Base-by-base conservation (phyloP, 2,797 vertebrate genomes). In the Neosilurus mollespiculum region DNA sequence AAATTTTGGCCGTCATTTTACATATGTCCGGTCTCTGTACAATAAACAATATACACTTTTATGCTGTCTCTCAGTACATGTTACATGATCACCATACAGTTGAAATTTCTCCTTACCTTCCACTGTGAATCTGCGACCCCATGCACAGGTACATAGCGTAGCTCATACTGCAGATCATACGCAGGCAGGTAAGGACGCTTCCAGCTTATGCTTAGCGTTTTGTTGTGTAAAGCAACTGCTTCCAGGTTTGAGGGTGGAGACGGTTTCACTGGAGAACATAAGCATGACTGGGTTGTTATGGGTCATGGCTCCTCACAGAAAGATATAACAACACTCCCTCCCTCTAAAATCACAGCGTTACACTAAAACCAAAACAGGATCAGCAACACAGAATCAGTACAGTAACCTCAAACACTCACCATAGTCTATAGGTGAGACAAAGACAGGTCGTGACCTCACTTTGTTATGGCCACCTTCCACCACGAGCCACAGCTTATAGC, bases 401-500 rank as follows among this genome's bases (percentile, higher is more conserved):
- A 34, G 11, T 61, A 67, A 66, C 64, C 2, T 58, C 8, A 69
- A 56, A 61, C 18, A 62, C 96, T 87, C 94, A 99, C 98, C 96
- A 43, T 96, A 91, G 75, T 98, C 95, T 54, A 93, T 91, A 80
- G 98, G 96, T 9, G 93, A 88, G 3, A 99, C 83, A 88, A 96
- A 97, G 3, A 91, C 62, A 2, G 97, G 95, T 80, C 92, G 92
- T 72, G 97, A 98, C n/a, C 90, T 89, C 80, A 98, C 89, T 0
- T 91, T 94, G 51, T 95, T 95, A 43, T 94, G 87, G 0, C 67
- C 83, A 20, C 96, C 94, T 6, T 91, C 86, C 30, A 96, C 89
- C 76, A 96, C 96, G 79, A 99, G 87, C 98, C 98, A 99, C 91
- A 99, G 93, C 86, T 95, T 95, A 58, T 98, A 97, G 87, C 97